Percentiles rank a stretch among this genome's conserved stretches.
phyloP scores from a whole-genome alignment of 2,113 vertebrate genomes.

The Mus pahari region DNA sequence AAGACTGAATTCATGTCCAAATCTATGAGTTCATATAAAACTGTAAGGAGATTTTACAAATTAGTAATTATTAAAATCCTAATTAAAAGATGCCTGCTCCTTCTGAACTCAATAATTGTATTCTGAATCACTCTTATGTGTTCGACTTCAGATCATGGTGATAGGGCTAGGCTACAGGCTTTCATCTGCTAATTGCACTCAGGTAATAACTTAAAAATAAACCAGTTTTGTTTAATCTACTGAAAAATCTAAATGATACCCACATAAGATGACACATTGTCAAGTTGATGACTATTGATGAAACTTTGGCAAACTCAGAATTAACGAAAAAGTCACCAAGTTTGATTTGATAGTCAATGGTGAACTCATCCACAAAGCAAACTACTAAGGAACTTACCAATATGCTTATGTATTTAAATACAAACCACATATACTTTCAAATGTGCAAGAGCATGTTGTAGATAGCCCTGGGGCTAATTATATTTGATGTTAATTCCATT shows the following conservation, averaged over 20 bases:
- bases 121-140: neutral
- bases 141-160: neutral
- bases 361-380: neutral
- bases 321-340: neutral
- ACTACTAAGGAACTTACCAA: neutral
- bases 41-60: neutral
- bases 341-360: neutral
- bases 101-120: neutral
- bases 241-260: constrained; percentile 62
- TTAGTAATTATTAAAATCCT: neutral
- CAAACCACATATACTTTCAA: neutral
- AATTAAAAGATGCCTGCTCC: neutral
- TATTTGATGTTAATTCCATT: too few relatives aligned
- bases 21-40: neutral
- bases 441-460: neutral
- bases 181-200: constrained; percentile 52
- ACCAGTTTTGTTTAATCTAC: constrained; percentile 67
- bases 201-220: constrained; percentile 63
- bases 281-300: constrained; percentile 64
- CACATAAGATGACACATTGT: constrained; percentile 36
- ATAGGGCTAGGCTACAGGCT: neutral
- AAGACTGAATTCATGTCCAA: neutral
- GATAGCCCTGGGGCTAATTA: too few relatives aligned
- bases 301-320: constrained; percentile 13
- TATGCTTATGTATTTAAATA: neutral